A percentile compares a stretch with the other conserved stretches of the same genome.
phyloP scores from a whole-genome alignment of 1,140 invertebrate species.

The Drosophila nikananu region DNA sequence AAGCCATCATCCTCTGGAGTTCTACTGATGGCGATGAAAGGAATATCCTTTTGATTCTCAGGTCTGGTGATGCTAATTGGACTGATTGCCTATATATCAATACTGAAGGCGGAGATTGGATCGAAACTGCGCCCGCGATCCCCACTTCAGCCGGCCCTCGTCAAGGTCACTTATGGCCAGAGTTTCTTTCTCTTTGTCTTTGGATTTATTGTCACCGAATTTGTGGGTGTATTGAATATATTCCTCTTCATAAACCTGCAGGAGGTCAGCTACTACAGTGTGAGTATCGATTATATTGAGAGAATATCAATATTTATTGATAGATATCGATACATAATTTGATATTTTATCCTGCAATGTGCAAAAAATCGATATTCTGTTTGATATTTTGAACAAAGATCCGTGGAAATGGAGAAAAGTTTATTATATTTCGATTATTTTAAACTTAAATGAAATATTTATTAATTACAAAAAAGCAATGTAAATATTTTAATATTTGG shows the following conservation, averaged over 20 bases:
- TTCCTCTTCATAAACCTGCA: constrained; percentile 93
- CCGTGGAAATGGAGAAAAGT: too few species aligned
- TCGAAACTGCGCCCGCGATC: constrained; percentile 93
- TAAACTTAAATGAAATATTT: too few species aligned
- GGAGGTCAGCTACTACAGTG: constrained; percentile 85
- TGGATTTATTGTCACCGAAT: constrained; percentile 93
- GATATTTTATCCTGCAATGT: too few species aligned
- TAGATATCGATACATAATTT: too few species aligned
- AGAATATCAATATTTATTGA: too few species aligned
- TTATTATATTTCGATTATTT: too few species aligned
- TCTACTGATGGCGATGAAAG: not conserved
- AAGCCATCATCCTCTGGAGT: too few species aligned
- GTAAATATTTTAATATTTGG: too few species aligned
- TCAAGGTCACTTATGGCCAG: constrained; percentile 94
- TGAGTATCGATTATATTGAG: constrained; percentile 23
- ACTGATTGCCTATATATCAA: constrained; percentile 96
- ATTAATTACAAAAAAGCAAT: too few species aligned
- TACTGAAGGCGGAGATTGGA: constrained; percentile 95
- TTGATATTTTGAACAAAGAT: too few species aligned
- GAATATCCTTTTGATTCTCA: constrained; percentile 83
- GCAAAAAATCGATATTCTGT: too few species aligned
- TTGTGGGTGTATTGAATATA: constrained; percentile 93
- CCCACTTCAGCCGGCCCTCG: constrained; percentile 90
- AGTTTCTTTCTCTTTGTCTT: constrained; percentile 94
- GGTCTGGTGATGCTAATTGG: constrained; percentile 95